Evolutionary conservation across 2,888 invertebrate species (phyloP).

Genomic region (Macropis europaea): DNA sequence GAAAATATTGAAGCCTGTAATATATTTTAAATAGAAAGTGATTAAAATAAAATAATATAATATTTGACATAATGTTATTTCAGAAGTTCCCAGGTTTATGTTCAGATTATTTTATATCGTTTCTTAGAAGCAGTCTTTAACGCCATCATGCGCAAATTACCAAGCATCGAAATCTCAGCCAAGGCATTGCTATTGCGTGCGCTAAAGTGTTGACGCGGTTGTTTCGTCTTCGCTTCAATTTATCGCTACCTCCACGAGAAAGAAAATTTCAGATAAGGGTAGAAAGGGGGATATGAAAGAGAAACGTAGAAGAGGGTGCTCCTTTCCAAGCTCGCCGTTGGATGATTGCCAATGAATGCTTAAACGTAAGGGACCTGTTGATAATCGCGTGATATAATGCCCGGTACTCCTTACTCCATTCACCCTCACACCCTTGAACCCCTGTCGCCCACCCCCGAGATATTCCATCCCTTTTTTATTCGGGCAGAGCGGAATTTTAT

Average conservation of each 20-base stretch:
- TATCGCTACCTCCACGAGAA: slow-evolving; percentile 8
- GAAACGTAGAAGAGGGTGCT: slow-evolving; percentile 47
- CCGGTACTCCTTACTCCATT: slow-evolving; percentile 28
- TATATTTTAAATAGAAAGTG: too few species aligned
- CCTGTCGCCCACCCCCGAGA: background rate
- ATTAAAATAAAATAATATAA: too few species aligned
- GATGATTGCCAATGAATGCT: slow-evolving; percentile 78
- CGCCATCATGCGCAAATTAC: too few species aligned
- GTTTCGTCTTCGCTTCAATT: slow-evolving; percentile 7
- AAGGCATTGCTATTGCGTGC: too few species aligned
- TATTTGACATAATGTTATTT: too few species aligned
- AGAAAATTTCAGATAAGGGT: slow-evolving; percentile 14
- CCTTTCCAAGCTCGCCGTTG: slow-evolving; percentile 57
- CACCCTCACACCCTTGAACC: slow-evolving; percentile 11
- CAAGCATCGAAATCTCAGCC: too few species aligned
- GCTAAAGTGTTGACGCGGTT: too few species aligned
- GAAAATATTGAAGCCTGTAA: too few species aligned
- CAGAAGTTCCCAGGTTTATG: too few species aligned
- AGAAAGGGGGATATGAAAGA: slow-evolving; percentile 27
- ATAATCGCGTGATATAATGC: slow-evolving; percentile 68
- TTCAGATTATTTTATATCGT: too few species aligned
- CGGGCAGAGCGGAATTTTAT: background rate
- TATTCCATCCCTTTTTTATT: slow-evolving; percentile 24
- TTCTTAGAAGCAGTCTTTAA: too few species aligned
- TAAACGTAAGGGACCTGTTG: slow-evolving; percentile 76